Evolutionary conservation across 2,888 invertebrate genomes (phyloP).

Genomic region (Periphyllus acericola): DNA sequence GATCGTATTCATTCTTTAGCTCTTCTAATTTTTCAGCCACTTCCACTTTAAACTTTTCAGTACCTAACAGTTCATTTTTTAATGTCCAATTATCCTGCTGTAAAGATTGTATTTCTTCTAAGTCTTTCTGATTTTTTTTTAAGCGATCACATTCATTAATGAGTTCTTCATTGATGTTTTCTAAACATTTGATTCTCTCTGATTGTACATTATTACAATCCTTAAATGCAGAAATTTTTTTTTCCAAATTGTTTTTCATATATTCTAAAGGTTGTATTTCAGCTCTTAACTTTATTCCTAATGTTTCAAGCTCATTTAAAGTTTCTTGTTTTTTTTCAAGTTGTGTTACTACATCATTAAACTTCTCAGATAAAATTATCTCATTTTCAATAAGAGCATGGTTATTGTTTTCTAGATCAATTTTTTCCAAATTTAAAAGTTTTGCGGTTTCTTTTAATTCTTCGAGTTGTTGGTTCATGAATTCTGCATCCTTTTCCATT

Average conservation of each 20-base stretch:
- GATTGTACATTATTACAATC: constrained; percentile 51
- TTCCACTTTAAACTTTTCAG: constrained; percentile 51
- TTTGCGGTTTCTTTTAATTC: constrained; percentile 21
- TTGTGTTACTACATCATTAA: constrained; percentile 8
- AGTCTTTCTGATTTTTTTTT: constrained; percentile 42
- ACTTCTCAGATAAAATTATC: constrained; percentile 17
- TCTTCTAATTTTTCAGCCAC: constrained; percentile 31
- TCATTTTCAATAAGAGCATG: constrained; percentile 33
- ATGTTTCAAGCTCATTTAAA: constrained; percentile 50
- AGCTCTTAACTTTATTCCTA: constrained; percentile 53
- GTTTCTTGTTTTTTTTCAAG: constrained; percentile 58
- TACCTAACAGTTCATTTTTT: constrained; percentile 46
- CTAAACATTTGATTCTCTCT: constrained; percentile 45
- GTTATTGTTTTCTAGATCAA: background rate
- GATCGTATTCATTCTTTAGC: constrained; percentile 51
- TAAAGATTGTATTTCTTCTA: constrained; percentile 37
- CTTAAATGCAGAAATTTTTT: constrained; percentile 44
- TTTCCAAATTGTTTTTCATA: constrained; percentile 56
- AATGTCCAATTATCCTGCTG: constrained; percentile 49
- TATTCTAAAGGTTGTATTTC: constrained; percentile 57
- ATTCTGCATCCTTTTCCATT: constrained; percentile 57
- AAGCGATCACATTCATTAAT: constrained; percentile 27
- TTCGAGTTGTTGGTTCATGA: constrained; percentile 29
- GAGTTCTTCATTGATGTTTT: constrained; percentile 46
- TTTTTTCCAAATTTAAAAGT: constrained; percentile 12